phyloP scores from a whole-genome alignment of 2,113 vertebrate species.

The Butastur rufipennis region DNA sequence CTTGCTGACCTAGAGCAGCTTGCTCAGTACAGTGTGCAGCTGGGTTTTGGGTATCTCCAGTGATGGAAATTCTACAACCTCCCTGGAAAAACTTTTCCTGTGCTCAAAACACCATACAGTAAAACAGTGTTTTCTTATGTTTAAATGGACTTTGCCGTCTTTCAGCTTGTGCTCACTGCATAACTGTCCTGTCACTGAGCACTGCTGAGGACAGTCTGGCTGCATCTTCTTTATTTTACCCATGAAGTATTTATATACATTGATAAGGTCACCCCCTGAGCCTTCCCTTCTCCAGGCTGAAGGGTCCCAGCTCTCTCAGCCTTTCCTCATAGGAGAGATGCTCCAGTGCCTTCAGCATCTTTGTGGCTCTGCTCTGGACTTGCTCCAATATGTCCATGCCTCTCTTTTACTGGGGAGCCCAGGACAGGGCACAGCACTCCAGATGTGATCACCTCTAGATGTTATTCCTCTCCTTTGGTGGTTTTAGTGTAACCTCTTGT shows the following conservation, averaged over 20 bases:
- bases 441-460: not conserved
- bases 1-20: not conserved
- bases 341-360: not conserved
- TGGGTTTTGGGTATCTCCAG: not conserved
- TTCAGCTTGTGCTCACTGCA: not conserved
- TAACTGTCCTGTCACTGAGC: not conserved
- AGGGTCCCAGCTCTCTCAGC: not conserved
- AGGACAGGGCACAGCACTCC: not conserved
- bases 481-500: not conserved
- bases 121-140: not conserved
- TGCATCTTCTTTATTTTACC: not conserved
- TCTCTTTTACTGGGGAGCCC: not conserved
- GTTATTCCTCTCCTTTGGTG: not conserved
- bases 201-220: not conserved
- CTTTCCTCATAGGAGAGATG: not conserved
- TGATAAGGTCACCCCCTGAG: rapidly evolving
- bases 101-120: not conserved
- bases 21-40: not conserved
- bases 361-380: not conserved
- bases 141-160: not conserved
- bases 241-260: not conserved
- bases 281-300: not conserved
- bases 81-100: not conserved
- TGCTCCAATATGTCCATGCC: not conserved
- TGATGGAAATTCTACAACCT: not conserved